Conservation (phyloP, 1,140 invertebrate genomes). For the Campoletis sonorensis region DNA sequence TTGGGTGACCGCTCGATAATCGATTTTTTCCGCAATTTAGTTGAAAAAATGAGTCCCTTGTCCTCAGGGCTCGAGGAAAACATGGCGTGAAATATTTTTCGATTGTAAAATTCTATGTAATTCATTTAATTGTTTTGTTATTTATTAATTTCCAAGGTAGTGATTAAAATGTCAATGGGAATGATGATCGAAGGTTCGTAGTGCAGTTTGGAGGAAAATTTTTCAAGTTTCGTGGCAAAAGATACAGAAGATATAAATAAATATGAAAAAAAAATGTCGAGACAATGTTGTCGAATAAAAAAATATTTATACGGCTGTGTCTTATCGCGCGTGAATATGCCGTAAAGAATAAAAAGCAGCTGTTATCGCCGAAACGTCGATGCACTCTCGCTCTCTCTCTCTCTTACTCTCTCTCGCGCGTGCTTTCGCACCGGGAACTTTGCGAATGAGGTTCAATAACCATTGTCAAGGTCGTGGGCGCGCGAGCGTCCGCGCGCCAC, state of each 20-base stretch:
- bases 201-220: too few relatives aligned
- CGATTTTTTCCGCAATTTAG: too few relatives aligned
- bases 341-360: neutral
- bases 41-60: too few relatives aligned
- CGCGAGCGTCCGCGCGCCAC: neutral
- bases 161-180: too few relatives aligned
- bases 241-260: neutral
- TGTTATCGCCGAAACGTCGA: constrained; percentile 24
- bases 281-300: neutral
- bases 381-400: neutral
- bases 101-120: too few relatives aligned
- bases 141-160: too few relatives aligned
- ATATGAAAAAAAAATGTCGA: constrained; percentile 9
- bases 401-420: neutral
- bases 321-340: constrained; percentile 14
- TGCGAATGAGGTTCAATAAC: constrained; percentile 31
- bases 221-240: neutral
- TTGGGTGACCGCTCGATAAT: too few relatives aligned
- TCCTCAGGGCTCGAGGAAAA: too few relatives aligned
- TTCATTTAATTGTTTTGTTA: too few relatives aligned
- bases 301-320: constrained; percentile 19
- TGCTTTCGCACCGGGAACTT: constrained; percentile 37
- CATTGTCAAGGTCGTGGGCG: constrained; percentile 14
- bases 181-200: too few relatives aligned
- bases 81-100: too few relatives aligned